phyloP scores from a whole-genome alignment of 1,140 invertebrate genomes.

The Formica exsecta region DNA sequence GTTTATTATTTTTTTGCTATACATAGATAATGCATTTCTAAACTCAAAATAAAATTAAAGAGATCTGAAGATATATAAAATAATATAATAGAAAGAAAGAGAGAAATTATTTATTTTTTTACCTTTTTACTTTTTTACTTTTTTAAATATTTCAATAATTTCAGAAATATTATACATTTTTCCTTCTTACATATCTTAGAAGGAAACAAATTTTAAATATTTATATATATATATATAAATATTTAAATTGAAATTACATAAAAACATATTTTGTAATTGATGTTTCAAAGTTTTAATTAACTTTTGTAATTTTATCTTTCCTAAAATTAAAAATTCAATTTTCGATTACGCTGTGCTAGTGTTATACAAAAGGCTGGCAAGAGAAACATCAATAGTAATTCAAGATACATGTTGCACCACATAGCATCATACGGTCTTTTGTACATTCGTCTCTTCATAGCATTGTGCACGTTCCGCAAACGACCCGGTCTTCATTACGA shows the following conservation, averaged over 20 bases:
- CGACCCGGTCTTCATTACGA: conserved; percentile 62
- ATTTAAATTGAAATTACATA: no score
- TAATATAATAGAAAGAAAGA: background rate
- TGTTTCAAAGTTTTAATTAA: conserved; percentile 12
- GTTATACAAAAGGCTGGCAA: background rate
- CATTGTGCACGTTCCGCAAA: conserved; percentile 63
- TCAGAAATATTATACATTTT: background rate
- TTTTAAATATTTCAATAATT: background rate
- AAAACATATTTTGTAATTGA: background rate
- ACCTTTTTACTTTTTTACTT: background rate
- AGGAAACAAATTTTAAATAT: background rate
- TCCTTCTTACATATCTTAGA: background rate
- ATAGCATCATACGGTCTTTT: conserved; percentile 55
- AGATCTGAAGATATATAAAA: background rate
- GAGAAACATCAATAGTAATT: conserved; percentile 66
- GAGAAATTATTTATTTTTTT: background rate
- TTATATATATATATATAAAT: background rate
- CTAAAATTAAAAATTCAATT: conserved; percentile 5
- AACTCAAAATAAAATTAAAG: background rate
- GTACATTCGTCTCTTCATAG: conserved; percentile 29
- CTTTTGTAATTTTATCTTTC: background rate
- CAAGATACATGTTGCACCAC: conserved; percentile 49
- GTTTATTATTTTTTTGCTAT: background rate
- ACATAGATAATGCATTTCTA: background rate
- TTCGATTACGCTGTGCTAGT: conserved; percentile 37